These are phyloP conservation scores for Salpingus planirostris DNA, from an alignment of 2,888 invertebrate species.

Conservation along the genomic window DNA sequence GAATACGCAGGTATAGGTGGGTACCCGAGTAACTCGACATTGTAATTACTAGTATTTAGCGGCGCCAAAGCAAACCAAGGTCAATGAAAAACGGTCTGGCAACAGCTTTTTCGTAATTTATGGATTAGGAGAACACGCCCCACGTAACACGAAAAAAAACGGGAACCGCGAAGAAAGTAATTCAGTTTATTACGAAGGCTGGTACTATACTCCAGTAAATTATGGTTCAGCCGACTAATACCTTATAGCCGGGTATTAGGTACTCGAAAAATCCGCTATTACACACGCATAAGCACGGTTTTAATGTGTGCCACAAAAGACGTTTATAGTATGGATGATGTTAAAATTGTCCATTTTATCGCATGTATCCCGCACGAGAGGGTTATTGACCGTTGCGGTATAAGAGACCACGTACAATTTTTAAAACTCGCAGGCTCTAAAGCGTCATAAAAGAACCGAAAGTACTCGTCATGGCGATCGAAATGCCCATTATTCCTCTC, in stretches of 20 bases:
- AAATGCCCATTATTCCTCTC: conserved; percentile 7
- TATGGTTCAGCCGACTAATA: no score
- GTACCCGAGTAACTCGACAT: conserved; percentile 2
- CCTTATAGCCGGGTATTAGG: no score
- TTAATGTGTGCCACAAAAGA: no score
- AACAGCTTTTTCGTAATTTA: conserved; percentile 5
- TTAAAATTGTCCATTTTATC: conserved; percentile 15
- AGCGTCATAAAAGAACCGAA: conserved; percentile 9
- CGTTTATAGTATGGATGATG: no score
- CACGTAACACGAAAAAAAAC: no score
- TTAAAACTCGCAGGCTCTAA: conserved; percentile 3
- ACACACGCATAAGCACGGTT: no score
- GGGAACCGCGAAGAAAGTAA: no score
- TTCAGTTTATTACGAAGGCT: no score
- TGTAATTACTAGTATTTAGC: conserved; percentile 1
- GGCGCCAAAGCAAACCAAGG: conserved; percentile 15
- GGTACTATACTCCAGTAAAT: no score
- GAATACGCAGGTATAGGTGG: no score
- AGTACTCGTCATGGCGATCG: conserved; percentile 12
- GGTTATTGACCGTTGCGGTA: conserved; percentile 19
- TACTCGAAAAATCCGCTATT: no score
- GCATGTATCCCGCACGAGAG: conserved; percentile 10
- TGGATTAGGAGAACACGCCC: no score
- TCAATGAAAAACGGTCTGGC: conserved; percentile 12
- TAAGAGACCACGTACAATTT: conserved; percentile 12